These are phyloP conservation scores for Azemiops feae DNA, from an alignment of 2,113 vertebrate species.

Conservation along the genomic window DNA sequence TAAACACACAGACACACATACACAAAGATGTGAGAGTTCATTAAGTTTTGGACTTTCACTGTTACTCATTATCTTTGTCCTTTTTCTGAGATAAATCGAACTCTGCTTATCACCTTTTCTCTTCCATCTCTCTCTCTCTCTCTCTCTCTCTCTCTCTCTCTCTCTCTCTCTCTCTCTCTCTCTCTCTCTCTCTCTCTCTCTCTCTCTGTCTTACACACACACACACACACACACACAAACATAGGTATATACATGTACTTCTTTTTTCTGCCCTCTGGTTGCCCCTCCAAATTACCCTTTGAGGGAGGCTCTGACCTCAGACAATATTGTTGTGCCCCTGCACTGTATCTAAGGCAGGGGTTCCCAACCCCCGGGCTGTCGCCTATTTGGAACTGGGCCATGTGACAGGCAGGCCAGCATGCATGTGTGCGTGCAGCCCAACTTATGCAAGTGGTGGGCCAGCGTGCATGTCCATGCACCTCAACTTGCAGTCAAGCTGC, in stretches of 20 bases:
- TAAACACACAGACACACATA: not conserved
- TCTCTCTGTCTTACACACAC: too few species aligned
- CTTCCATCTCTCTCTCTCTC: not conserved
- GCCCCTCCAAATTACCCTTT: not conserved
- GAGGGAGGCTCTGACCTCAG: not conserved
- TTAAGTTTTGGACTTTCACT: not conserved
- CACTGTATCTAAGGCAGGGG: not conserved
- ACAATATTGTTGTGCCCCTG: not conserved
- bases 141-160: not conserved
- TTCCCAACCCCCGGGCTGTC: not conserved
- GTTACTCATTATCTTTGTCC: not conserved
- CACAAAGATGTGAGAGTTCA: not conserved
- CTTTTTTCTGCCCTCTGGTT: not conserved
- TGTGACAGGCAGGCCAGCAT: not conserved
- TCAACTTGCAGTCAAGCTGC: not conserved
- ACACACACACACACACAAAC: not conserved
- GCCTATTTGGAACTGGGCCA: not conserved
- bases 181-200: too few species aligned
- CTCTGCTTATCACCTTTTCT: not conserved
- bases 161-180: not conserved
- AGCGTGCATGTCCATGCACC: not conserved
- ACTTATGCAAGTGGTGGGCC: not conserved
- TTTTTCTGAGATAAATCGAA: not conserved
- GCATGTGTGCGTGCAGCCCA: not conserved
- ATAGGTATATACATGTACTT: not conserved